Evolutionary conservation across 2,888 invertebrate genomes (phyloP).

Genomic region (Tetrapedia diversipes): DNA sequence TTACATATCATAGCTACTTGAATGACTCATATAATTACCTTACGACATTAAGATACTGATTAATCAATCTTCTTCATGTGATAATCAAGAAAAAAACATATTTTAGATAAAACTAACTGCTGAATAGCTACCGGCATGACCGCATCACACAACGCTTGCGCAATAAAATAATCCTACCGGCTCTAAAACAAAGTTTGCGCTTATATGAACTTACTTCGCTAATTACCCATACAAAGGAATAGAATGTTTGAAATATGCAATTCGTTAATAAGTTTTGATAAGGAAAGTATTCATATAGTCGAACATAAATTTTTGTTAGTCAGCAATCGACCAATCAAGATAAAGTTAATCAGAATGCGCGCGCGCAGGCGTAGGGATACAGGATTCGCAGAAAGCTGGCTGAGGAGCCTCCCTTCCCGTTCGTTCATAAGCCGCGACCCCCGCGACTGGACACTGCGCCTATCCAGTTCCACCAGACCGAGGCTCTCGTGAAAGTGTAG

Average conservation of each 20-base stretch:
- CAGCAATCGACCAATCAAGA: slow-evolving; percentile 52
- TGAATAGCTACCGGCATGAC: slow-evolving; percentile 57
- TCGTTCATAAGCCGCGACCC: slow-evolving; percentile 78
- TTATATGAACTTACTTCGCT: not conserved
- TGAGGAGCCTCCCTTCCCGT: slow-evolving; percentile 82
- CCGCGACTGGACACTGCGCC: slow-evolving; percentile 77
- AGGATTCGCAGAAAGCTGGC: slow-evolving; percentile 66
- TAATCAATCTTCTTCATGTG: not conserved
- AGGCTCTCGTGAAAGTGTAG: slow-evolving; percentile 79
- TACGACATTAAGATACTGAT: not conserved
- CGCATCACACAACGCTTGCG: slow-evolving; percentile 56
- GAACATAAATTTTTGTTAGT: slow-evolving; percentile 52
- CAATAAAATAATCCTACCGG: slow-evolving; percentile 59
- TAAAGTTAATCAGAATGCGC: slow-evolving; percentile 60
- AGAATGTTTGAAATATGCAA: not conserved
- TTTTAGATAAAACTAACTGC: slow-evolving; percentile 64
- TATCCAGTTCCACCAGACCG: slow-evolving; percentile 79
- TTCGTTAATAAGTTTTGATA: slow-evolving; percentile 9
- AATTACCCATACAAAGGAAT: slow-evolving; percentile 7
- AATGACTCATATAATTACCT: slow-evolving; percentile 5
- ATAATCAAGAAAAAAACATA: slow-evolving; percentile 31
- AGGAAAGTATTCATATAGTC: slow-evolving; percentile 3
- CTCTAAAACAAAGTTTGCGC: slow-evolving; percentile 42
- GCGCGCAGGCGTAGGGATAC: slow-evolving; percentile 76
- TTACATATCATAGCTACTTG: slow-evolving; percentile 34